Conservation (phyloP, 2,888 invertebrate species). For the Zaprionus obscuricornis region DNA sequence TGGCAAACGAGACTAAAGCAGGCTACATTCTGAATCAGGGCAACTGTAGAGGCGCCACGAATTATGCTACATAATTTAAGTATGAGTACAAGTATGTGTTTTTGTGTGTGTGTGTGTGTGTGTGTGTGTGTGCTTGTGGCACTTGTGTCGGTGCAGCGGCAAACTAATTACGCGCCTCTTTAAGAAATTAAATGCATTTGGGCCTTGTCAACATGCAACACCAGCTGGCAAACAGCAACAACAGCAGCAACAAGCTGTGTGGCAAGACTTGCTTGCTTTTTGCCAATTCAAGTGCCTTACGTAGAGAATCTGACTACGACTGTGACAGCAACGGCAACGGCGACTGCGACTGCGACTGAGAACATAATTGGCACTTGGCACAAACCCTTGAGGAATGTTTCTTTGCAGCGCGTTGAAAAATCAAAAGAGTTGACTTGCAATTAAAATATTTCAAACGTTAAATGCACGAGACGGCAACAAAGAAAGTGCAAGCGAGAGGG, state of each 20-base stretch:
- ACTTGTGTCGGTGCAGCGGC: conserved; percentile 45
- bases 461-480: conserved; percentile 15
- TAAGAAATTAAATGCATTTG: conserved; percentile 78
- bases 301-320: conserved; percentile 23
- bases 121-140: conserved; percentile 9
- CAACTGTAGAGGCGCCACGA: conserved; percentile 44
- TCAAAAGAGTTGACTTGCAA: conserved; percentile 66
- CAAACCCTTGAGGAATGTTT: conserved; percentile 56
- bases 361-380: conserved; percentile 68
- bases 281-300: conserved; percentile 54
- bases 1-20: background rate
- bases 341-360: conserved; percentile 45
- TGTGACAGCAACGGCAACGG: too few relatives aligned
- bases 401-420: conserved; percentile 44
- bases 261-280: conserved; percentile 25
- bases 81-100: conserved; percentile 13
- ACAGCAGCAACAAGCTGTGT: conserved; percentile 12
- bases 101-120: background rate
- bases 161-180: conserved; percentile 75
- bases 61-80: conserved; percentile 47
- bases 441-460: conserved; percentile 61
- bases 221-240: conserved; percentile 33
- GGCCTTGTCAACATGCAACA: conserved; percentile 65
- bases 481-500: background rate
- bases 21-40: conserved; percentile 6